Evolutionary conservation across 2,888 invertebrate genomes (phyloP).

Genomic region (Spisula solida): DNA sequence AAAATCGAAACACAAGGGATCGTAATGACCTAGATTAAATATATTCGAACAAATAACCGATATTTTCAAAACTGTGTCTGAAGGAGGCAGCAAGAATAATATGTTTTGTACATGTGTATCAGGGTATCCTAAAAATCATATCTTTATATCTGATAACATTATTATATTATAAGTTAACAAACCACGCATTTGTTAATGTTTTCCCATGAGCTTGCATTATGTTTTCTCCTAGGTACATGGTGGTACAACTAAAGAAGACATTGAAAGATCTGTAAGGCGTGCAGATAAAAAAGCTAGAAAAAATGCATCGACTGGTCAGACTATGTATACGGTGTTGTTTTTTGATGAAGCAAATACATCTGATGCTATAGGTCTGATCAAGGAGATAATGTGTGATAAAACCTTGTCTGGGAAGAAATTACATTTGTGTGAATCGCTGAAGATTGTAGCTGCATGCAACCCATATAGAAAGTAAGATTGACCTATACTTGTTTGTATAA

Average conservation of each 20-base stretch:
- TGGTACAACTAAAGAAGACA: constrained; percentile 82
- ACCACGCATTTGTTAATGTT: no score
- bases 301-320: constrained; percentile 71
- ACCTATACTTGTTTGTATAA: background rate
- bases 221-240: constrained; percentile 81
- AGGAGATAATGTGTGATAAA: constrained; percentile 86
- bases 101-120: no score
- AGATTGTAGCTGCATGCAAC: constrained; percentile 85
- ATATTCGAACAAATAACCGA: no score
- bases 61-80: no score
- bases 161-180: no score
- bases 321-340: constrained; percentile 83
- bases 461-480: constrained; percentile 85
- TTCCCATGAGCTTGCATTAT: background rate
- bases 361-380: constrained; percentile 84
- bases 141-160: no score
- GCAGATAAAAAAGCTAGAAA: constrained; percentile 77
- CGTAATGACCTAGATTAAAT: no score
- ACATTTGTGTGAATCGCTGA: constrained; percentile 73
- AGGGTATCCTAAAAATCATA: no score
- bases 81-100: no score
- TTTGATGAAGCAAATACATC: constrained; percentile 87
- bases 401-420: constrained; percentile 79
- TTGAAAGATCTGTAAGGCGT: constrained; percentile 78
- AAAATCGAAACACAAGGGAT: no score